A percentile compares a stretch with the other conserved stretches of the same genome.
These are phyloP conservation scores for Morpho achilles DNA, from an alignment of 2,888 invertebrate genomes.

Conservation along the genomic window DNA sequence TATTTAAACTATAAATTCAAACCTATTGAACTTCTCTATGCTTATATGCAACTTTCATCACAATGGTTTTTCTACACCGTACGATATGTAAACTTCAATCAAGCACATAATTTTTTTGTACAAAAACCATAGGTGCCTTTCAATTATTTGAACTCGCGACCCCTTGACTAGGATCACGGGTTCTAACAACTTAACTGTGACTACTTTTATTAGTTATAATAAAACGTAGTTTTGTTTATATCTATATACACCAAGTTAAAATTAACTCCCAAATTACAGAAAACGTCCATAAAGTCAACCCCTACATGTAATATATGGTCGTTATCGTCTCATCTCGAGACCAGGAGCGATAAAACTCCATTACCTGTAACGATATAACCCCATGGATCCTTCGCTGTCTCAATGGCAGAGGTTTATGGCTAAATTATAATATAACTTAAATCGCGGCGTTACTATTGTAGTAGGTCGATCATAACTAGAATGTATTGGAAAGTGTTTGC, in stretches of 20 bases:
- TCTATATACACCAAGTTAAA: background rate
- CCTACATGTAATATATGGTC: constrained; percentile 3
- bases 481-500: background rate
- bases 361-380: constrained; percentile 14
- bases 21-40: too few relatives aligned
- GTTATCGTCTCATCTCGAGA: constrained; percentile 10
- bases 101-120: too few relatives aligned
- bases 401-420: constrained; percentile 14
- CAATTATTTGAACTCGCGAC: too few relatives aligned
- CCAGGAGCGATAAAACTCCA: constrained; percentile 20
- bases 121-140: too few relatives aligned
- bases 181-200: too few relatives aligned
- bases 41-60: too few relatives aligned
- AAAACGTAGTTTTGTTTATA: too few relatives aligned
- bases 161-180: too few relatives aligned
- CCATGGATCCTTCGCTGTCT: constrained; percentile 14
- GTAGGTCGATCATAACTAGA: constrained; percentile 3
- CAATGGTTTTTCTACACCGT: too few relatives aligned
- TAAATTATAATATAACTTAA: constrained; percentile 14
- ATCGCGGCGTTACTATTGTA: constrained; percentile 3
- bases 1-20: too few relatives aligned
- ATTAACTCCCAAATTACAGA: constrained; percentile 8
- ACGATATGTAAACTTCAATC: too few relatives aligned
- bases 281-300: constrained; percentile 1
- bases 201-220: too few relatives aligned